These are phyloP conservation scores for Hydraecia micacea DNA, from an alignment of 2,888 invertebrate genomes.

Conservation along the genomic window DNA sequence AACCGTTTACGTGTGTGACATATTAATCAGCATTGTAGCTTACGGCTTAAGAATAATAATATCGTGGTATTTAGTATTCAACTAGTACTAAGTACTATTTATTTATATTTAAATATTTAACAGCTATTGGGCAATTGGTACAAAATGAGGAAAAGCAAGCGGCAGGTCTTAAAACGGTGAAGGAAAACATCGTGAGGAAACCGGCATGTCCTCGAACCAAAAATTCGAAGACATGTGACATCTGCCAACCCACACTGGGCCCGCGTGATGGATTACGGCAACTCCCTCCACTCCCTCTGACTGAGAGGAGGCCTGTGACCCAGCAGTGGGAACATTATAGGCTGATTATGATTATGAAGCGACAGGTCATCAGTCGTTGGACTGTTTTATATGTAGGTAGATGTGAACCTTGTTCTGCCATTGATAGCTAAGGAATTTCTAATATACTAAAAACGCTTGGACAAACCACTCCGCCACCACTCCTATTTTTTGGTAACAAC, in stretches of 20 bases:
- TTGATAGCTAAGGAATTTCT: neutral
- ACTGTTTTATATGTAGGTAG: neutral
- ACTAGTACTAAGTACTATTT: neutral
- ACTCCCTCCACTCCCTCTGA: too few species aligned
- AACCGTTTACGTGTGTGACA: constrained; percentile 5
- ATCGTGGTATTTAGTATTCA: constrained; percentile 6
- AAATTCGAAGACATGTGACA: too few species aligned
- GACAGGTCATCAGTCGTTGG: neutral
- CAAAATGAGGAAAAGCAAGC: neutral
- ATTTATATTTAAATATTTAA: neutral
- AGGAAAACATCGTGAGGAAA: too few species aligned
- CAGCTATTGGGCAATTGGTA: neutral
- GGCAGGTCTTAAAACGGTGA: too few species aligned
- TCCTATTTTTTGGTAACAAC: neutral
- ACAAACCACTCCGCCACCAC: neutral
- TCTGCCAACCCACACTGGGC: too few species aligned
- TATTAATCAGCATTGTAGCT: constrained; percentile 19
- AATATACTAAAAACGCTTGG: neutral
- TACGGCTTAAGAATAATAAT: constrained; percentile 13
- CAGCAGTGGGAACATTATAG: too few species aligned
- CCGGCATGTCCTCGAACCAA: too few species aligned
- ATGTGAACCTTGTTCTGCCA: neutral
- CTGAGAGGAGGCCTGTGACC: too few species aligned
- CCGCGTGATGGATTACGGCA: too few species aligned
- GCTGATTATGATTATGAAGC: too few species aligned